Base-by-base conservation (phyloP, 2,888 invertebrate species). In the Acrobasis suavella region DNA sequence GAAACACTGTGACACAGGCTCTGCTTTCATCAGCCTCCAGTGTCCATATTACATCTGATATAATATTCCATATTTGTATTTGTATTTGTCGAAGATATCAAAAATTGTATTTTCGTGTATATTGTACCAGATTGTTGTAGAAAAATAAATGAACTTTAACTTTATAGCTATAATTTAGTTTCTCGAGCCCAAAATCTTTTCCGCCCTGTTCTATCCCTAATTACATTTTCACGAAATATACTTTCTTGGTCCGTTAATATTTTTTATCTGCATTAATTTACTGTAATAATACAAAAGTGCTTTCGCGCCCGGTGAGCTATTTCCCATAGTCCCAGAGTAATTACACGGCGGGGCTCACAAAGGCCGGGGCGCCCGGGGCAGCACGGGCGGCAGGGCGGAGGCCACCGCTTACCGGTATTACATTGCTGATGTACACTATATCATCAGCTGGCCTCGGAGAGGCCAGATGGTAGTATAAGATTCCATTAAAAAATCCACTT, bases 301-400 rank as follows among this genome's bases (percentile, higher is more conserved):
- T 86, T 79, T 81, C 77, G 80, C 80, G 77, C 76, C 80, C 81
- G 81, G 78, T 83, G 81, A 85, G 85, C 80, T 83, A 89, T 87
- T 88, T 89, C 89, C 89, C 91, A 86, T 85, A 82, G 87, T 85
- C 88, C 90, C 88, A 75, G 84, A 89, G 88, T 89, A 90, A 90
- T 91, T 90, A 91, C 83, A 83, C 83, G 81, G 78, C 78, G 78
- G 77, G 75, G 77, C 76, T 82, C 84, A 85, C 89, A 89, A 87
- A 88, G 85, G 83, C 78, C 78, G 75, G 73, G 73, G 75, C 75
- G 81, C 75, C 71, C 73, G 75, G 73, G 75, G 71, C 70, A 73
- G 70, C 66, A 66, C 64, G 68, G 72, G 67, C 67, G 66, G 69
- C 72, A 67, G 66, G 59, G 65, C 66, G 68, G 64, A 69, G 49